Evolutionary conservation across 1,140 invertebrate species (phyloP), one percentile per base, ranked within the genome.

Genomic region (Stegodyphus mimosarum): DNA sequence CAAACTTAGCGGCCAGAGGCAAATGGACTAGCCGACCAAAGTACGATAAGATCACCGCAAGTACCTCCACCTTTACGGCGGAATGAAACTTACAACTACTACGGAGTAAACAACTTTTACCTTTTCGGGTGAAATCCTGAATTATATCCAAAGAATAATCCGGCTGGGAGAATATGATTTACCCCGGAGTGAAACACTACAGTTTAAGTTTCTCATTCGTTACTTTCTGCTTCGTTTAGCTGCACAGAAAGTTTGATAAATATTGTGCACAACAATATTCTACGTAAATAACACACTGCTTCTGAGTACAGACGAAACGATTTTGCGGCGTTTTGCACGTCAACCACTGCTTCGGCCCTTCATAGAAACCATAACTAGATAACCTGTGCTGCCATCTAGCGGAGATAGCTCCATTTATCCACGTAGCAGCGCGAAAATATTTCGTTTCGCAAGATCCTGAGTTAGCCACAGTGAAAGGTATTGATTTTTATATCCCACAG

Each of bases 331-430:
- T 69, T 15, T 15, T 67, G n/a, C 33, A 33, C 48, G 18, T 13
- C 77, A 55, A 79, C 77, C 77, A 79, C 77, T 63, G 66, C 33
- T 70, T 70, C 64, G 66, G 51, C 60, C 55, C 13, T 50, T 13
- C 74, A 18, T 7, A 11, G 10, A n/a, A 15, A 17, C 33, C 7
- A 48, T n/a, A 33, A 13, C 15, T 7, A 5, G 77, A 53, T 5
- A 69, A 13, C n/a, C 17, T 53, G 77, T 79, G 67, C 77, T 79
- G 77, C 77, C 77, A 79, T 79, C 77, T 79, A 18, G n/a, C 18
- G 17, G 6, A 6, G 0, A 15, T 33, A 33, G 33, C 33, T 33
- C 33, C 33, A 33, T 33, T 33, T 33, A 33, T 33, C 33, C 33
- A 33, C 1, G 3, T 33, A 33, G 33, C 33, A 33, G 33, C 1